Evolutionary conservation across 2,888 invertebrate genomes (phyloP), one percentile per base, ranked within the genome.

Genomic region (Apamea anceps): DNA sequence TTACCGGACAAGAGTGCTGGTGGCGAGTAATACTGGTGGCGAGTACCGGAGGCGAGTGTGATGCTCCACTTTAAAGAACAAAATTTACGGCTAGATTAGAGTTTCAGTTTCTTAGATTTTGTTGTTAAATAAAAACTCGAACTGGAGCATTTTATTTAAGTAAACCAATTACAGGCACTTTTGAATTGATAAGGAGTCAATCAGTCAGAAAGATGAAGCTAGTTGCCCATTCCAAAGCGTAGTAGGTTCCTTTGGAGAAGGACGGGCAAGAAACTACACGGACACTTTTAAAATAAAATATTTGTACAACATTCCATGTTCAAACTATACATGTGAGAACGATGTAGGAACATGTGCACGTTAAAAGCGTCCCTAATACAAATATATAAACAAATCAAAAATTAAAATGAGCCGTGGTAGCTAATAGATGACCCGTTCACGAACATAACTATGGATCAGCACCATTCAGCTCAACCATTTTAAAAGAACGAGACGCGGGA

Each of bases 81-180:
- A 48, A 72, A 81, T 72, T 85, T 45, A 45, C 21, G 18, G 63
- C 48, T 51, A 72, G 32, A 65, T 85, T 25, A 57, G 18, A 3
- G 15, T 28, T 51, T 60, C n/a, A 18, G 18, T 42, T 42, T 37
- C 60, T 18, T n/a, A 28, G 15, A 25, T 54, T 57, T 51, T 37
- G 1, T 28, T 25, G 25, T 0, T 6, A 12, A 66, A 66, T 42
- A 42, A n/a, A 42, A 42, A 42, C 1, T 8, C 15, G n/a, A 28
- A 21, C 28, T 68, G 0, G 12, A 68, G 6, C 25, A n/a, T 28
- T 32, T 63, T 18, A 45, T 68, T 68, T 66, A 15, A 25, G 42
- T 66, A 15, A 66, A 10, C n/a, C n/a, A n/a, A 42, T n/a, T n/a
- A 21, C 6, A 28, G 18, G 45, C 7, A 32, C 28, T 25, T 71